These are phyloP conservation scores for Habroteleia sp. DNA, from an alignment of 2,888 invertebrate genomes.

Conservation along the genomic window DNA sequence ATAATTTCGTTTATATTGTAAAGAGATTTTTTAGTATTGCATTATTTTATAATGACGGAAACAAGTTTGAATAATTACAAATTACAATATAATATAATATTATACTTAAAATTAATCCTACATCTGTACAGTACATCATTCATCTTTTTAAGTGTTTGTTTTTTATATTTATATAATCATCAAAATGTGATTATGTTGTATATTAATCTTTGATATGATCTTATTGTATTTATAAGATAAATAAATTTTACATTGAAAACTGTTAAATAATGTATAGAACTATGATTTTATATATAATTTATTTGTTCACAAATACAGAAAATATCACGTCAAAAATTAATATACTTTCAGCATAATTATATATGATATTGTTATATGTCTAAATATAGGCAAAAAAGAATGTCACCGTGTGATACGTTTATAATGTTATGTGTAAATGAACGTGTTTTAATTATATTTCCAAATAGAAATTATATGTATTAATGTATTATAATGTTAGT, in stretches of 20 bases:
- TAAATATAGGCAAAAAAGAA: background rate
- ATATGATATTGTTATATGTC: background rate
- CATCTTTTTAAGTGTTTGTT: slow-evolving; percentile 7
- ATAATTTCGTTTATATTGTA: no score
- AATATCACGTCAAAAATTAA: slow-evolving; percentile 2
- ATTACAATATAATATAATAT: slow-evolving; percentile 18
- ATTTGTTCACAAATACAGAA: background rate
- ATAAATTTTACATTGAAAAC: background rate
- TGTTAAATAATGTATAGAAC: no score
- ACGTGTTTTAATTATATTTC: background rate
- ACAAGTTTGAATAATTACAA: slow-evolving; percentile 7
- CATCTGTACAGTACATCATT: slow-evolving; percentile 1
- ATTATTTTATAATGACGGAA: slow-evolving; percentile 21
- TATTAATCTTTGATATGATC: slow-evolving; percentile 11
- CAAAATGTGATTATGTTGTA: slow-evolving; percentile 2
- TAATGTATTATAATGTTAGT: background rate
- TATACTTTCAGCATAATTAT: background rate
- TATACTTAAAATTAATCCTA: slow-evolving; percentile 42
- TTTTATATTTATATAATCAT: slow-evolving; percentile 14
- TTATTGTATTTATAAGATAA: no score
- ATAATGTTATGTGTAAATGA: background rate
- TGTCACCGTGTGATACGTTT: slow-evolving; percentile 2
- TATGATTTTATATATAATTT: no score
- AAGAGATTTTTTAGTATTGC: slow-evolving; percentile 21
- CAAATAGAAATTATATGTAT: slow-evolving; percentile 2